Conservation (phyloP, 2,113 vertebrate species). For the Microcebus ravelobensis region DNA sequence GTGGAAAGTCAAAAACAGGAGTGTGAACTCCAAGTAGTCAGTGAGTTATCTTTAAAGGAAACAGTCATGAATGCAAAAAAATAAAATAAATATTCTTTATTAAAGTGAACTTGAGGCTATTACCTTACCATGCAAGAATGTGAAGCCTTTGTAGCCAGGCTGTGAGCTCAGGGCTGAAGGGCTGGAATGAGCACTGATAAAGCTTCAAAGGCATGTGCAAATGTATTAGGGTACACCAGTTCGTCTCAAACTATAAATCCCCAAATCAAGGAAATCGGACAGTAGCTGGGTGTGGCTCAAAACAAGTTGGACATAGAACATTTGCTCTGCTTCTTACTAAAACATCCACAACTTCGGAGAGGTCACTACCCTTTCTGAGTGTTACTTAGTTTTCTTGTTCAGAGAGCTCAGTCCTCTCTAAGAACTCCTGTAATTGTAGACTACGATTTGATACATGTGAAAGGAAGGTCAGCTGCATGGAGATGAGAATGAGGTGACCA, state of each 20-base stretch:
- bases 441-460: background rate
- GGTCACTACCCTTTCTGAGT: background rate
- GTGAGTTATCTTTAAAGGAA: slow-evolving; percentile 49
- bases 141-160: background rate
- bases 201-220: slow-evolving; percentile 20
- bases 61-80: background rate
- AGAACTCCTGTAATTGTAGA: background rate
- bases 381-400: background rate
- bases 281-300: background rate
- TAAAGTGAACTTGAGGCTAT: slow-evolving; percentile 37
- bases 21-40: background rate
- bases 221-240: background rate
- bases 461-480: background rate
- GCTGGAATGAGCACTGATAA: background rate
- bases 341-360: background rate
- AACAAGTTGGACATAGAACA: background rate
- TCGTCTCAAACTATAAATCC: background rate
- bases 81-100: background rate
- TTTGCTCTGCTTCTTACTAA: background rate
- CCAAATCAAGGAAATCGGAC: background rate
- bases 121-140: slow-evolving; percentile 39
- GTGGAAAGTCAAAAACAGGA: background rate
- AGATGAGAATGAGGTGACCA: background rate
- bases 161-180: background rate
- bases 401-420: background rate